These are phyloP conservation scores for Pterophyllum scalare DNA, from an alignment of 2,113 vertebrate genomes.

Conservation along the genomic window DNA sequence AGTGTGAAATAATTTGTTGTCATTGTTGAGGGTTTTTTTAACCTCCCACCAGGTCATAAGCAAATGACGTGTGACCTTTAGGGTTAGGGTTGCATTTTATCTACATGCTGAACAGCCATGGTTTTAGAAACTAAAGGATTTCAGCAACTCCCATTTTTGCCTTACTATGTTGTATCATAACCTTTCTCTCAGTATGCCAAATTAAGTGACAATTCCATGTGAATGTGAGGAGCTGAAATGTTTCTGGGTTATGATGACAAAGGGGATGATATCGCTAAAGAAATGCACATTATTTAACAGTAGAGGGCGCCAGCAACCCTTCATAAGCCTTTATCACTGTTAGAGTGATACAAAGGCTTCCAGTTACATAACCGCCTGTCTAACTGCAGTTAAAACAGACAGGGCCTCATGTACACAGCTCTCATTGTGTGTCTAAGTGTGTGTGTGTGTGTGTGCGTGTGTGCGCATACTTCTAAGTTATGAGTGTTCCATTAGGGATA, in stretches of 20 bases:
- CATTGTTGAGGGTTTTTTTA: background rate
- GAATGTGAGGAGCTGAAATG: background rate
- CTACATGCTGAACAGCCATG: background rate
- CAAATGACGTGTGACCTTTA: no score
- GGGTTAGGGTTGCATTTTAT: background rate
- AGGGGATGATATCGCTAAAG: no score
- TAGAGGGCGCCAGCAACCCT: conserved; percentile 8
- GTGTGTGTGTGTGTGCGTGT: no score
- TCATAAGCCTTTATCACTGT: background rate
- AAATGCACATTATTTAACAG: background rate
- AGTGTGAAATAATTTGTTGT: no score
- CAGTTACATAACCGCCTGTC: conserved; percentile 27
- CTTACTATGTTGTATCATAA: background rate
- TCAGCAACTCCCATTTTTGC: background rate
- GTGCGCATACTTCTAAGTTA: no score
- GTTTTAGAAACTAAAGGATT: background rate
- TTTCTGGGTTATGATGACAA: background rate
- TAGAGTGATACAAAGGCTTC: no score
- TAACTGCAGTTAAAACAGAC: background rate
- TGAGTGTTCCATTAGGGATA: background rate
- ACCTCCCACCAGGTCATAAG: background rate
- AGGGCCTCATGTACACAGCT: background rate
- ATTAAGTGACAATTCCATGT: background rate
- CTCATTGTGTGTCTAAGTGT: background rate
- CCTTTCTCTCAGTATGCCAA: no score